phyloP scores from a whole-genome alignment of 2,888 invertebrate species.

The Mesopsocus fuscifrons region DNA sequence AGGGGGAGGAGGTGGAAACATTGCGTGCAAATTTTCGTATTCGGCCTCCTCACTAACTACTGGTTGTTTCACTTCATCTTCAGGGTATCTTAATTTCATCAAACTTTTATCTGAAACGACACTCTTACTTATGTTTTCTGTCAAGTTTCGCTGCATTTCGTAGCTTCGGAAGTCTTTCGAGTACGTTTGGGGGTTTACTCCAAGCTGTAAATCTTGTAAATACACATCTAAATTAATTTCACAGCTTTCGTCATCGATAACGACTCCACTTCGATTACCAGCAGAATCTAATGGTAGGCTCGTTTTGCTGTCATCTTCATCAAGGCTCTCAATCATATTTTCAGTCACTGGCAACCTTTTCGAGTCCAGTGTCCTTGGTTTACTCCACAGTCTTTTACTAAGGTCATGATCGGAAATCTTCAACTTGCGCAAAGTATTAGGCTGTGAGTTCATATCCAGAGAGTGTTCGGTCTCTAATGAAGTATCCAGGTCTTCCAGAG shows the following conservation, averaged over 20 bases:
- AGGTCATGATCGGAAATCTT: slow-evolving; percentile 4
- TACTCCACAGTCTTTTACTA: slow-evolving; percentile 5
- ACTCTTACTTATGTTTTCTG: not conserved
- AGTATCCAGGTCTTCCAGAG: slow-evolving; percentile 48
- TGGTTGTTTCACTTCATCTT: slow-evolving; percentile 7
- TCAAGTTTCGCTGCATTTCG: not conserved
- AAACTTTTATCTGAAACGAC: slow-evolving; percentile 1
- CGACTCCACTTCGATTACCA: slow-evolving; percentile 18
- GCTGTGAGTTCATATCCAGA: not conserved
- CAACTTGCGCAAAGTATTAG: not conserved
- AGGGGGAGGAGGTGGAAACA: slow-evolving; percentile 16
- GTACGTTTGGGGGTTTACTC: slow-evolving; percentile 24
- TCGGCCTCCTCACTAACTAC: slow-evolving; percentile 16
- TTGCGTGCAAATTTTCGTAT: slow-evolving; percentile 18
- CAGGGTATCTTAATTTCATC: not conserved
- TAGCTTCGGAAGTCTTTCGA: slow-evolving; percentile 16
- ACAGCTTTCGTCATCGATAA: slow-evolving; percentile 20
- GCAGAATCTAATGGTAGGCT: slow-evolving; percentile 17
- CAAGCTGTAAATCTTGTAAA: slow-evolving; percentile 40
- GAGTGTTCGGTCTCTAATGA: slow-evolving; percentile 17
- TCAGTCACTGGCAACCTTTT: slow-evolving; percentile 57
- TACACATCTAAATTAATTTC: slow-evolving; percentile 48
- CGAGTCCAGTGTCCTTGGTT: not conserved
- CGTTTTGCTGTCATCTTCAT: slow-evolving; percentile 33
- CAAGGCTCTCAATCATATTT: slow-evolving; percentile 38